Conservation (phyloP, 53 echinoderm and acorn worm species). For the Arbacia lixula region DNA sequence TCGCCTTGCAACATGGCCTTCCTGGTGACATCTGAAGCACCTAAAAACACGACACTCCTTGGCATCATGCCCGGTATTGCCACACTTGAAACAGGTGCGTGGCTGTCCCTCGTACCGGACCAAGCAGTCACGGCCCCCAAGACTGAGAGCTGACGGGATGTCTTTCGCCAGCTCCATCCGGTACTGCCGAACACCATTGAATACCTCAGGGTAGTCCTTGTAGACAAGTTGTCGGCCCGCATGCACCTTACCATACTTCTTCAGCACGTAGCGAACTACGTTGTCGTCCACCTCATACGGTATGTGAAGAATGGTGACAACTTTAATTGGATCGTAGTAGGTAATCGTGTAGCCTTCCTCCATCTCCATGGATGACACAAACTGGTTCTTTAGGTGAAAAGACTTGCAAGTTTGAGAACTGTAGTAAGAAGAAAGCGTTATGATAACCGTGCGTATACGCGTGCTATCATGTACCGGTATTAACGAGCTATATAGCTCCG, state of each 20-base stretch:
- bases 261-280: not conserved
- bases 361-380: not conserved
- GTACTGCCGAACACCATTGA: slow-evolving; percentile 25
- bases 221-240: not conserved
- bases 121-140: not conserved
- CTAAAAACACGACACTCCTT: slow-evolving; percentile 3
- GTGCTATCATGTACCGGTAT: too few species aligned
- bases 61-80: not conserved
- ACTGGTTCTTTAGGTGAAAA: too few species aligned
- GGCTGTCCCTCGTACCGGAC: slow-evolving; percentile 9
- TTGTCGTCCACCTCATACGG: not conserved
- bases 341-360: not conserved
- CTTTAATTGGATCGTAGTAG: not conserved
- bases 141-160: slow-evolving; percentile 2
- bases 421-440: too few species aligned
- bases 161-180: slow-evolving; percentile 2
- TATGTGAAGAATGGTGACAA: not conserved
- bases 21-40: not conserved
- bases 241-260: not conserved
- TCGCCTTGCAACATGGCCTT: not conserved
- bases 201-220: not conserved
- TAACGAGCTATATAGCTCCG: too few species aligned
- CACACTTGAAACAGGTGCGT: not conserved
- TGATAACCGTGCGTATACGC: too few species aligned
- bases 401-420: not conserved